These are phyloP conservation scores for Protophormia terraenovae DNA, from an alignment of 2,888 invertebrate species.

Conservation along the genomic window DNA sequence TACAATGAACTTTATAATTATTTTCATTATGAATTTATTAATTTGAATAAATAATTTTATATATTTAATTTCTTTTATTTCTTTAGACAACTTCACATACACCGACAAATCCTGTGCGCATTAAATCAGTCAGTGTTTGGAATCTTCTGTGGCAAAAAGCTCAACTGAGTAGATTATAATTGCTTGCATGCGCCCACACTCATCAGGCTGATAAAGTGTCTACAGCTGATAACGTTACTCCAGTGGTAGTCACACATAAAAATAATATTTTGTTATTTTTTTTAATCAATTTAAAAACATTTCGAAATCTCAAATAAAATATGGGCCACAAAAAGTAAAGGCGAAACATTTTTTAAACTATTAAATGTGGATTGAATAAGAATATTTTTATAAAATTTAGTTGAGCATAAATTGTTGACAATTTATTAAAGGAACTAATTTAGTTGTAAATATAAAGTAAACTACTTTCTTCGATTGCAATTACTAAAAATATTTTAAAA, in stretches of 20 bases:
- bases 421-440: too few relatives aligned
- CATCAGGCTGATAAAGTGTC: background rate
- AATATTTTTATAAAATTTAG: too few relatives aligned
- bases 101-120: background rate
- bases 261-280: background rate
- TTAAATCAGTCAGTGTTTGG: conserved; percentile 43
- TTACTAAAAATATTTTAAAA: too few relatives aligned
- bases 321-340: too few relatives aligned
- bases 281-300: background rate
- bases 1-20: too few relatives aligned
- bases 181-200: background rate
- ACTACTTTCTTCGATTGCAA: too few relatives aligned
- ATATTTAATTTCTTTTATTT: too few relatives aligned
- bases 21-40: too few relatives aligned
- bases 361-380: too few relatives aligned
- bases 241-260: background rate
- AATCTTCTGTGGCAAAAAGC: conserved; percentile 46
- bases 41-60: background rate
- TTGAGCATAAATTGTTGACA: too few relatives aligned
- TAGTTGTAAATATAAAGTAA: too few relatives aligned
- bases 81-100: background rate
- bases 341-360: too few relatives aligned
- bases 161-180: conserved; percentile 10
- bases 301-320: background rate
- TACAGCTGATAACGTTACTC: background rate